Evolutionary conservation across 2,797 vertebrate genomes (phyloP).

Genomic region (Emydoidea blandingii): DNA sequence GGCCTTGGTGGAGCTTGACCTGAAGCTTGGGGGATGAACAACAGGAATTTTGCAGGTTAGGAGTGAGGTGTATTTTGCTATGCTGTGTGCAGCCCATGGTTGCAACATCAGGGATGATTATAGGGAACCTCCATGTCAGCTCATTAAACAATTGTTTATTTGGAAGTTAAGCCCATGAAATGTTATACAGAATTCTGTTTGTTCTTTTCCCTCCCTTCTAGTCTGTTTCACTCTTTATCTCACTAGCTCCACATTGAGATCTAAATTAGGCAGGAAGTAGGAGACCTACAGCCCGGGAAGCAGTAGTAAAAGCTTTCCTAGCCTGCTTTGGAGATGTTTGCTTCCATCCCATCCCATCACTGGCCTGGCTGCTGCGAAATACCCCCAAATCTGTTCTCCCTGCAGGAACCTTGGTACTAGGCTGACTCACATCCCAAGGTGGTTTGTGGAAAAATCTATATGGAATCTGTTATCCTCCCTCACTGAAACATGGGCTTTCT

Average conservation of each 20-base stretch:
- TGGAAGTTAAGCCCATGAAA: not conserved
- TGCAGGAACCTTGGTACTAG: not conserved
- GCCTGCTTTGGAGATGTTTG: not conserved
- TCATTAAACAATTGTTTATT: too few species aligned
- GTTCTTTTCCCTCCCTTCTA: accelerated
- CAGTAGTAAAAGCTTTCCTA: not conserved
- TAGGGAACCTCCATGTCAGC: accelerated
- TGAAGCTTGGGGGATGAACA: accelerated
- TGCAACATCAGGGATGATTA: accelerated
- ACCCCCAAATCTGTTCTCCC: not conserved
- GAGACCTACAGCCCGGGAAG: too few species aligned
- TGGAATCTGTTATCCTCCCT: not conserved
- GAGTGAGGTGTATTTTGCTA: accelerated
- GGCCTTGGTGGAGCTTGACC: not conserved
- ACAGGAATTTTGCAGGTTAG: accelerated
- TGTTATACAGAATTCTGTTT: not conserved
- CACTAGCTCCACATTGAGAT: not conserved
- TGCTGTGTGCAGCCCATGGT: not conserved
- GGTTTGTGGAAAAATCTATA: not conserved
- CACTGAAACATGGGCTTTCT: not conserved
- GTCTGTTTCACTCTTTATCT: not conserved
- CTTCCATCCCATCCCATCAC: accelerated
- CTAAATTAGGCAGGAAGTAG: not conserved
- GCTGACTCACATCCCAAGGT: not conserved
- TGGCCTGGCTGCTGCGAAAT: not conserved